phyloP scores from a whole-genome alignment of 1,140 invertebrate species.

The Uloborus diversus region DNA sequence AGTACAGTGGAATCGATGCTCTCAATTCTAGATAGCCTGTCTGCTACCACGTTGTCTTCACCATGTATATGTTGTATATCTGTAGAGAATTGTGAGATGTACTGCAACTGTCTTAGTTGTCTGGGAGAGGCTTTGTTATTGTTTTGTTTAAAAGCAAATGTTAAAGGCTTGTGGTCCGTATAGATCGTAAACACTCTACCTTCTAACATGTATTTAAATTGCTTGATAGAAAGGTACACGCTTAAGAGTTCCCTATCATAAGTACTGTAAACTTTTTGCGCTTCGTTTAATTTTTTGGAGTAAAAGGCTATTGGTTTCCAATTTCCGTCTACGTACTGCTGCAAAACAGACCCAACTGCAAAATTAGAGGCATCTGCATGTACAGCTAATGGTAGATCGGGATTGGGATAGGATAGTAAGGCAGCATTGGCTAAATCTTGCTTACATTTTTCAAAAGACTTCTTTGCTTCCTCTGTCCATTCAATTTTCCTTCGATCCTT shows the following conservation, averaged over 20 bases:
- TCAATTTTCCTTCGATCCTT: conserved; percentile 6
- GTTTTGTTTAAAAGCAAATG: neutral
- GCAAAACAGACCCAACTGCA: conserved; percentile 40
- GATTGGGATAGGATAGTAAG: conserved; percentile 27
- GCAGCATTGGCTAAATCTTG: neutral
- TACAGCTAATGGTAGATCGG: conserved; percentile 26
- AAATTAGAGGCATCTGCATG: conserved; percentile 51
- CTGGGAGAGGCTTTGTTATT: neutral
- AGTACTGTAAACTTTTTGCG: conserved; percentile 24
- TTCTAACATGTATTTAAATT: neutral
- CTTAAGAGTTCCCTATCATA: neutral
- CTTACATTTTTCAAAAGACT: neutral
- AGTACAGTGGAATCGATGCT: neutral
- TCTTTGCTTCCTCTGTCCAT: conserved; percentile 14
- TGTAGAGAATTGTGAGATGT: conserved; percentile 32
- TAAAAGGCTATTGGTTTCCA: conserved; percentile 57
- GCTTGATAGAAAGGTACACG: neutral
- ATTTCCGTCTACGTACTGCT: neutral
- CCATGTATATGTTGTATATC: neutral
- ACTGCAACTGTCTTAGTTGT: neutral
- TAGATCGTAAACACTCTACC: neutral
- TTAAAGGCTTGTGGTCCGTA: conserved; percentile 6
- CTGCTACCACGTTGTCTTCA: neutral
- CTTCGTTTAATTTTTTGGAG: conserved; percentile 42
- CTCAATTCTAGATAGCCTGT: neutral